Conservation (phyloP, 2,797 vertebrate genomes). For the Poliocrania exsul region DNA sequence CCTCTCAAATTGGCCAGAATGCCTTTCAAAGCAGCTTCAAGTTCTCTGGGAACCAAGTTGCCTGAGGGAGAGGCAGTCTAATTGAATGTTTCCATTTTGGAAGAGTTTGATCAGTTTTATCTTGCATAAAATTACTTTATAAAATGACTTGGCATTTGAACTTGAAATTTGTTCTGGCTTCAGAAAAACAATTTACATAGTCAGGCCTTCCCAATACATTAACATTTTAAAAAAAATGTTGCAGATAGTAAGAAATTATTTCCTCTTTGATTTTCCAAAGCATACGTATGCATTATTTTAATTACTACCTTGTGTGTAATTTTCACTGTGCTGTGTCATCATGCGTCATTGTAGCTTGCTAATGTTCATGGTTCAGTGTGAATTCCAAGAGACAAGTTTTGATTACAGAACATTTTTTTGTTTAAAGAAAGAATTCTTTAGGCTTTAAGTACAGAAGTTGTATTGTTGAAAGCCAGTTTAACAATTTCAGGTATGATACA, state of each 20-base stretch:
- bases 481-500: not conserved
- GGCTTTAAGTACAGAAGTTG: not conserved
- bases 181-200: not conserved
- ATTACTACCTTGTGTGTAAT: not conserved
- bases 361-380: not conserved
- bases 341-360: not conserved
- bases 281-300: not conserved
- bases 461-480: not conserved
- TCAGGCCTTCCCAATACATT: not conserved
- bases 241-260: not conserved
- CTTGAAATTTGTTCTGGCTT: not conserved
- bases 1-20: not conserved
- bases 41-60: not conserved
- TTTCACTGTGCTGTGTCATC: not conserved
- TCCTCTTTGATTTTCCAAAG: not conserved
- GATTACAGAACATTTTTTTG: not conserved
- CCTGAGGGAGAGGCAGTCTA: not conserved
- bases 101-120: not conserved
- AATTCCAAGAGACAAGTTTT: not conserved
- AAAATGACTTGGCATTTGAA: not conserved
- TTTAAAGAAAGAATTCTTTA: not conserved
- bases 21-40: not conserved
- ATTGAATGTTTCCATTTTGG: not conserved
- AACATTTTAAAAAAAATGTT: not conserved
- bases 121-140: not conserved